These are phyloP conservation scores for Phymastichus coffea DNA, from an alignment of 1,140 invertebrate genomes.

Conservation along the genomic window DNA sequence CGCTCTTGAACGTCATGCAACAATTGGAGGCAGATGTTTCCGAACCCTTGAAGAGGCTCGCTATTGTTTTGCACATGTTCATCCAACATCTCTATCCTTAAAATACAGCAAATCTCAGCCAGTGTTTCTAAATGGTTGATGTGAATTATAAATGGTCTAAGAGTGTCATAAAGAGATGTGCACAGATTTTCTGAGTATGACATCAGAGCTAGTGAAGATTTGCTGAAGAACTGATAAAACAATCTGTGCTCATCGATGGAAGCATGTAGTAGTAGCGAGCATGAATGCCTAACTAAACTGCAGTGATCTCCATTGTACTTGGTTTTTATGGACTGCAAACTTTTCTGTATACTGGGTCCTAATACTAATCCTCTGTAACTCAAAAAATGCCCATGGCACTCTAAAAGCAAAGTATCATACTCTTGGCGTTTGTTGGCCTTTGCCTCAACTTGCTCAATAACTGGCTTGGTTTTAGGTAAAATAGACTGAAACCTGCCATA, in stretches of 20 bases:
- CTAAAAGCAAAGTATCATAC: constrained; percentile 74
- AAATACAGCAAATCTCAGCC: constrained; percentile 92
- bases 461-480: constrained; percentile 76
- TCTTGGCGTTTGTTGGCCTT: constrained; percentile 72
- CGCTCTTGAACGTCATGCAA: constrained; percentile 96
- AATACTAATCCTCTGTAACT: constrained; percentile 72
- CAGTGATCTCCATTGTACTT: constrained; percentile 81
- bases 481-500: constrained; percentile 93
- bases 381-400: constrained; percentile 87
- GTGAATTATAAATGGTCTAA: constrained; percentile 95
- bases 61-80: constrained; percentile 86
- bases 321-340: constrained; percentile 61
- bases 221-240: constrained; percentile 85
- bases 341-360: constrained; percentile 73
- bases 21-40: constrained; percentile 79
- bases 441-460: constrained; percentile 81
- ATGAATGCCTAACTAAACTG: constrained; percentile 81
- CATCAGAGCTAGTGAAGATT: constrained; percentile 65
- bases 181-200: constrained; percentile 84
- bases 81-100: constrained; percentile 91
- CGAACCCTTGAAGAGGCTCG: constrained; percentile 77
- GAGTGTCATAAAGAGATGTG: constrained; percentile 85
- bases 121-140: constrained; percentile 97
- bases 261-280: constrained; percentile 85
- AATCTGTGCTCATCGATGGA: constrained; percentile 90